Evolutionary conservation across 1,140 invertebrate genomes (phyloP), one percentile per base, ranked within the genome.

Genomic region (Drosophila pseudoananassae): DNA sequence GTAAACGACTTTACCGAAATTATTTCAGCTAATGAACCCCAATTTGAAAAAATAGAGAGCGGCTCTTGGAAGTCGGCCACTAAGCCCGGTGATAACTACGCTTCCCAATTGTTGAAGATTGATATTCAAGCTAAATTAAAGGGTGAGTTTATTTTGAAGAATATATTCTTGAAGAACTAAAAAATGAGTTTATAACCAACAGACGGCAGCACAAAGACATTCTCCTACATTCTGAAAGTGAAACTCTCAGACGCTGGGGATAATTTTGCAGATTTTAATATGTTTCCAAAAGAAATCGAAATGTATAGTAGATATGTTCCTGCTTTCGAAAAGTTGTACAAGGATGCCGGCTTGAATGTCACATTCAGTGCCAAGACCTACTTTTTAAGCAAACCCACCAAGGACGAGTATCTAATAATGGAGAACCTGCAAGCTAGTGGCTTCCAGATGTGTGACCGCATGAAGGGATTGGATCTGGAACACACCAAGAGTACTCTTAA

Each of bases 401-500:
- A 46, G 5, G 63, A 49, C 0, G 70, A 79, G 7, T 79, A 75
- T 23, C 31, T 79, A 5, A 17, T 79, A 0, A 46, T 79, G 70
- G 76, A 79, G 1, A 56, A 79, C 36, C 57, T 79, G 1, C 49
- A 53, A 7, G 8, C 33, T 0, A 36, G 15, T 8, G 76, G 61
- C 7, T 79, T 79, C 7, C 31, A 63, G 36, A 79, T 79, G 76
- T 52, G 38, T 12, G 76, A 79, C 52, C 76, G 76, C 0, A 63
- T 43, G 54, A 43, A 74, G 12, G 93, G 93, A 12, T 83, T 94
- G 45, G 93, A 94, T 65, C 53, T 93, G 51, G 58, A 92, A 2
- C 94, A 94, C 57, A 90, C 87, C 17, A 76, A 92, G 56, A 51
- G 93, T 9, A 92, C 93, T 0, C 69, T 94, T 1, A 85, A 91